Base-by-base conservation (phyloP, 2,888 invertebrate species). In the Machimus atricapillus region DNA sequence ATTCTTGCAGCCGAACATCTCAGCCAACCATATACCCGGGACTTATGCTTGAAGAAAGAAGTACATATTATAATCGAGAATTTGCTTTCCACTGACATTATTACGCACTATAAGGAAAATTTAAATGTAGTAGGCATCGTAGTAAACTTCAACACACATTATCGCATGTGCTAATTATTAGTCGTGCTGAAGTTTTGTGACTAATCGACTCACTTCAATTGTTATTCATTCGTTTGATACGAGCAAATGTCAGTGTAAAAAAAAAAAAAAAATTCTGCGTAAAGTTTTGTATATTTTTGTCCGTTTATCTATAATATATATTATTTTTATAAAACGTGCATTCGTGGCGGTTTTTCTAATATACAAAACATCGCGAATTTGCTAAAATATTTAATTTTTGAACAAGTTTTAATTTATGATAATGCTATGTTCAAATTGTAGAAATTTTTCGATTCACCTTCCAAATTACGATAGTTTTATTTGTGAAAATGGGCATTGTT, bases 391-490 rank as follows among this genome's bases (percentile, higher is more conserved):
- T 19, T 37, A 7, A 12, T 1, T 34, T 37, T 9, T 37, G 14
- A 77, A 46, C 7, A 40, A 76, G 52, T 85, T 87, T 83, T 82
- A 76, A 82, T 76, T 81, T 23, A 43, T 16, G 31, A 19, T 5
- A 27, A 88, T 88, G 88, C 56, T 87, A 34, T 88, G 88, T 58
- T 87, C 88, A 34, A 88, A 87, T 77, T 88, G 87, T 86, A 87
- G 87, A 87, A 74, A 78, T 85, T 58, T 85, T 56, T 87, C 88
- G 37, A 77, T 88, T n/a, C 88, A 88, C 82, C 79, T 88, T 37
- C 79, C 83, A 87, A 88, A 87, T 87, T 88, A 66, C 37, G 88
- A 88, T 77, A 86, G 88, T 83, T 86, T 58, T 52, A 86, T 88
- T 16, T 88, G 88, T 16, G 85, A 85, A 37, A 85, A 76, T 56